phyloP scores from a whole-genome alignment of 2,113 vertebrate species.

The Dasypus novemcinctus region DNA sequence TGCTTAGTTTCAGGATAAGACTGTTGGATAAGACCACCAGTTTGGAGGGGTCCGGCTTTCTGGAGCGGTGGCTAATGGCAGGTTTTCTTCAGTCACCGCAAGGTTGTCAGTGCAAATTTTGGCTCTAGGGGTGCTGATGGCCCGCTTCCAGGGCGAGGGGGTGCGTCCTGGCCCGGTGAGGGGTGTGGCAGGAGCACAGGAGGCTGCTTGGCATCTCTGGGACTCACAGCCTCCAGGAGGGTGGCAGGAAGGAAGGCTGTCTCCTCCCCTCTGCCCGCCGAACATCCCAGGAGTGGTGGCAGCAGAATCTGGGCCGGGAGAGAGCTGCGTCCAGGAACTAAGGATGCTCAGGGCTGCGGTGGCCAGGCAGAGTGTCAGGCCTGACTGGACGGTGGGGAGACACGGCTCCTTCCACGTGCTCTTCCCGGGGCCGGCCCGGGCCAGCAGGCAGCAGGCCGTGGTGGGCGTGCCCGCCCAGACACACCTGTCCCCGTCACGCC shows the following conservation, averaged over 20 bases:
- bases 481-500: conserved; percentile 75
- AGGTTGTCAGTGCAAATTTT: rapidly evolving
- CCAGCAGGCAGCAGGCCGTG: not conserved
- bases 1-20: not conserved
- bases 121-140: not conserved
- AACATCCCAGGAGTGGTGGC: not conserved
- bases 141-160: not conserved
- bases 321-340: not conserved
- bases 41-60: not conserved
- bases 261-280: not conserved
- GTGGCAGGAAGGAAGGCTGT: not conserved
- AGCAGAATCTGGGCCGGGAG: not conserved
- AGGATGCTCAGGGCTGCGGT: not conserved
- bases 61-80: not conserved
- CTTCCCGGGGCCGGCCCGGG: not conserved
- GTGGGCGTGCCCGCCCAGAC: not conserved
- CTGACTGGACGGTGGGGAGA: not conserved
- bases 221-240: not conserved
- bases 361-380: not conserved
- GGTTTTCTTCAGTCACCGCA: not conserved
- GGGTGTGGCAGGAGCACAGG: not conserved
- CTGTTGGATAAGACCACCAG: not conserved
- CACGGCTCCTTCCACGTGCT: not conserved
- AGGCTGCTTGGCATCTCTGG: not conserved
- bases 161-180: not conserved